Evolutionary conservation across 1,140 invertebrate genomes (phyloP).

Genomic region (Lineus longissimus): DNA sequence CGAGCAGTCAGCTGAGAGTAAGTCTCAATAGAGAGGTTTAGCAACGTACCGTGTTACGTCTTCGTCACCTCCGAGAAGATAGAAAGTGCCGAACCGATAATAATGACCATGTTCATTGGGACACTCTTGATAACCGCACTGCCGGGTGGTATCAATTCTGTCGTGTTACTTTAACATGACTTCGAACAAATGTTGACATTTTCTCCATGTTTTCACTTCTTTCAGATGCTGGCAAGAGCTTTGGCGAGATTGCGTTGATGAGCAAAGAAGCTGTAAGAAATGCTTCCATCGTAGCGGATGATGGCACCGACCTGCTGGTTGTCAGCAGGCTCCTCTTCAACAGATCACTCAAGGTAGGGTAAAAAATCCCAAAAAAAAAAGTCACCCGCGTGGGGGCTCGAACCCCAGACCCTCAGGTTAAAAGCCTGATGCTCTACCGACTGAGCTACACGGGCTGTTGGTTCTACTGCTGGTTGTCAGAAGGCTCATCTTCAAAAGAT

Average conservation of each 20-base stretch:
- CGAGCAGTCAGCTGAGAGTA: too few species aligned
- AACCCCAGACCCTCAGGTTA: conserved; percentile 15
- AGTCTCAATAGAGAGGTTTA: too few species aligned
- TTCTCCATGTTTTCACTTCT: conserved; percentile 10
- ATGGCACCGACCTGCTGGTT: conserved; percentile 40
- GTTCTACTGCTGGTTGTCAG: conserved; percentile 45
- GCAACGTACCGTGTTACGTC: too few species aligned
- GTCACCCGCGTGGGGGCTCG: conserved; percentile 11
- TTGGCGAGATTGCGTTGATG: conserved; percentile 48
- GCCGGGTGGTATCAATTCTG: too few species aligned
- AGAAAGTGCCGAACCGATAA: too few species aligned
- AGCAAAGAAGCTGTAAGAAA: conserved; percentile 41
- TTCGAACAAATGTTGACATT: background rate
- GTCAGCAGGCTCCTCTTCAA: conserved; percentile 45
- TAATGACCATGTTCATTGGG: too few species aligned
- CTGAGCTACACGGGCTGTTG: conserved; percentile 15
- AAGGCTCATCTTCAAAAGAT: conserved; percentile 42
- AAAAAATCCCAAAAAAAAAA: too few species aligned
- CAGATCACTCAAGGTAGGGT: conserved; percentile 40
- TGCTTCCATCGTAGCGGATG: conserved; percentile 44
- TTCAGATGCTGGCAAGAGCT: conserved; percentile 38
- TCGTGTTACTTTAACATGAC: too few species aligned
- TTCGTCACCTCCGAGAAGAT: too few species aligned
- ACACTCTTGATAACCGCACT: too few species aligned
- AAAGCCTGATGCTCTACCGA: conserved; percentile 17